Evolutionary conservation across 2,113 vertebrate species (phyloP).

Genomic region (Garra rufa): DNA sequence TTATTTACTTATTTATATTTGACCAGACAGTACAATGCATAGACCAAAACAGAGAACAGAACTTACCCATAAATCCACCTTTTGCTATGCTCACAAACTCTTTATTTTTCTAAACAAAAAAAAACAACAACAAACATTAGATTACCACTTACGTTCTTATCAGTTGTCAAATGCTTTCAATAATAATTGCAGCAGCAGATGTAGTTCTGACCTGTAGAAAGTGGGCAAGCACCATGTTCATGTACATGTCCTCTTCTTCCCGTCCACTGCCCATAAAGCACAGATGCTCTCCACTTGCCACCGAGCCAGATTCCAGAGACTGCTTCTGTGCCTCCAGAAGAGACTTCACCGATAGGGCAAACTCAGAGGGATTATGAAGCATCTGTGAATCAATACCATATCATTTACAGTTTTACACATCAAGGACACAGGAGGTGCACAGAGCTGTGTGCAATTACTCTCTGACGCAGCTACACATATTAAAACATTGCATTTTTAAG

Average conservation of each 20-base stretch:
- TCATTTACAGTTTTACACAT: not conserved
- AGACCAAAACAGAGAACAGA: not conserved
- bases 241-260: slow-evolving; percentile 99
- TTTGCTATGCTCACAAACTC: slow-evolving; percentile 98
- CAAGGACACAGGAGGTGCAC: not conserved
- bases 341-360: slow-evolving; percentile 95
- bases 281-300: slow-evolving; percentile 95
- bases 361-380: slow-evolving; percentile 97
- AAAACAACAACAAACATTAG: not conserved
- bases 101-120: slow-evolving; percentile 92
- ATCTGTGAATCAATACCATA: slow-evolving; percentile 77
- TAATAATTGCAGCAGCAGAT: not conserved
- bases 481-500: not conserved
- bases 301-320: slow-evolving; percentile 92
- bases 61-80: slow-evolving; percentile 98
- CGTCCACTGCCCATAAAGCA: slow-evolving; percentile 99
- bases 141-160: not conserved
- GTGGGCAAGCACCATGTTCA: slow-evolving; percentile 99
- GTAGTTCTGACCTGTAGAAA: slow-evolving; percentile 88
- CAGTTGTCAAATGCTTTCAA: not conserved
- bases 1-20: not conserved
- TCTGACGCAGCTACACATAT: not conserved
- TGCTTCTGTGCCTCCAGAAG: slow-evolving; percentile 97
- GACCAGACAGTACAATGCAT: not conserved
- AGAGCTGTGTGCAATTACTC: not conserved